Percentiles rank a stretch among this genome's conserved stretches.
These are phyloP conservation scores for Tympanoctomys barrerae DNA, from an alignment of 2,797 vertebrate genomes.

Conservation along the genomic window DNA sequence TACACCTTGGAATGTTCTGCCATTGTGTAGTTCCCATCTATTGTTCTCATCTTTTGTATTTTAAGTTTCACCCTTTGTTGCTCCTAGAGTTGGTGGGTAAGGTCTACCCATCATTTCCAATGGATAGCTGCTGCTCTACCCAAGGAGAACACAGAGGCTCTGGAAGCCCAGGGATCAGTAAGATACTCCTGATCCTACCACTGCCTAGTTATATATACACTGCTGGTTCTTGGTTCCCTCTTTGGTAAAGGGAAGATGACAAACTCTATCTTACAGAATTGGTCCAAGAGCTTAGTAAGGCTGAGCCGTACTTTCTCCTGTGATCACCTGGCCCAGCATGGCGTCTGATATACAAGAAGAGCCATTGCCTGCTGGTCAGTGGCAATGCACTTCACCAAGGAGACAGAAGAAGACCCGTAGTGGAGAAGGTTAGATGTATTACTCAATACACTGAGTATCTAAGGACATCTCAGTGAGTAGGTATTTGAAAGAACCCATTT, in stretches of 20 bases:
- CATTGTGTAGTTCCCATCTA: neutral
- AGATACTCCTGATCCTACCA: neutral
- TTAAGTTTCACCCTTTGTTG: constrained; percentile 43
- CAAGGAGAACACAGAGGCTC: neutral
- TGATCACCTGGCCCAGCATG: neutral
- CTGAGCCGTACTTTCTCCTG: neutral
- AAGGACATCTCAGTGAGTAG: neutral
- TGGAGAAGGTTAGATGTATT: neutral
- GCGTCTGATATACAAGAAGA: neutral
- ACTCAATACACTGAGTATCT: neutral
- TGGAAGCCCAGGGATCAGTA: neutral
- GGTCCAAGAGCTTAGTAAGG: neutral
- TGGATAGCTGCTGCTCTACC: neutral
- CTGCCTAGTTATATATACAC: neutral
- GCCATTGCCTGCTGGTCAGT: neutral
- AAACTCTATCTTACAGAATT: neutral
- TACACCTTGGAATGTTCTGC: constrained; percentile 43
- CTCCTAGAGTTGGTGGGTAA: neutral
- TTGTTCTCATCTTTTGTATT: neutral
- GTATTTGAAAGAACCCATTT: neutral
- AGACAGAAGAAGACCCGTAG: neutral
- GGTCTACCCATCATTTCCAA: constrained; percentile 2
- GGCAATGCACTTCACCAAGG: neutral
- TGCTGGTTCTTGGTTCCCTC: neutral
- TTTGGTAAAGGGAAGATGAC: neutral